A percentile compares a stretch with the other conserved stretches of the same genome.
Evolutionary conservation across 2,888 invertebrate genomes (phyloP).

Genomic region (Ditula angustiorana): DNA sequence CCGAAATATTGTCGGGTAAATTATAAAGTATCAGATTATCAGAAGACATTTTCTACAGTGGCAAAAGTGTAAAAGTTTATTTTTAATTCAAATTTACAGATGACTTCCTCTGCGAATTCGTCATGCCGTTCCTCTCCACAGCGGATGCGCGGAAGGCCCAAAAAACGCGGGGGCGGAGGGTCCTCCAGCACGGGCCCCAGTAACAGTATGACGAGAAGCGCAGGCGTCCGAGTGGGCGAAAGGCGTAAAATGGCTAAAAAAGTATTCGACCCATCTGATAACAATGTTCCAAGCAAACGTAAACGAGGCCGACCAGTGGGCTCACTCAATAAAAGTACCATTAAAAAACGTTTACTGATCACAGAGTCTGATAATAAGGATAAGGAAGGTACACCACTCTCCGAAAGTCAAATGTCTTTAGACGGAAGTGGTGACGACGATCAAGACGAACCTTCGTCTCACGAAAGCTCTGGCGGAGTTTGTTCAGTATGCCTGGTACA

Average conservation of each 20-base stretch:
- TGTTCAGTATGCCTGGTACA: conserved; percentile 87
- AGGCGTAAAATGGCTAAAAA: conserved; percentile 91
- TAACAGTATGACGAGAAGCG: conserved; percentile 61
- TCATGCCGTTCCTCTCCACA: conserved; percentile 81
- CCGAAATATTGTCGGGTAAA: too few relatives aligned
- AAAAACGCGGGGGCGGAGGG: conserved; percentile 66
- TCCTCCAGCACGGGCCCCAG: conserved; percentile 60
- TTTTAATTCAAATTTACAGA: conserved; percentile 66
- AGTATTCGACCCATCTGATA: conserved; percentile 94
- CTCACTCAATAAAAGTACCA: conserved; percentile 85
- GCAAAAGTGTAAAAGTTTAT: too few relatives aligned
- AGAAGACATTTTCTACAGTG: too few relatives aligned
- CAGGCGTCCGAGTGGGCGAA: conserved; percentile 84
- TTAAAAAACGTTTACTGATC: conserved; percentile 80
- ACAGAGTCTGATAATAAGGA: conserved; percentile 60
- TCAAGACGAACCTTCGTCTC: conserved; percentile 69
- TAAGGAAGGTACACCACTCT: conserved; percentile 67
- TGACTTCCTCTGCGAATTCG: conserved; percentile 82
- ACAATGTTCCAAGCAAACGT: conserved; percentile 89
- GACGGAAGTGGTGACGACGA: conserved; percentile 81
- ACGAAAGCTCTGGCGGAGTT: conserved; percentile 84
- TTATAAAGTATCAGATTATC: too few relatives aligned
- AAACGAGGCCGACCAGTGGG: conserved; percentile 89
- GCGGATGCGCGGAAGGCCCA: conserved; percentile 76
- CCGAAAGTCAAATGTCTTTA: conserved; percentile 72